Conservation (phyloP, 2,888 invertebrate genomes). For the Drosophila atripex region DNA sequence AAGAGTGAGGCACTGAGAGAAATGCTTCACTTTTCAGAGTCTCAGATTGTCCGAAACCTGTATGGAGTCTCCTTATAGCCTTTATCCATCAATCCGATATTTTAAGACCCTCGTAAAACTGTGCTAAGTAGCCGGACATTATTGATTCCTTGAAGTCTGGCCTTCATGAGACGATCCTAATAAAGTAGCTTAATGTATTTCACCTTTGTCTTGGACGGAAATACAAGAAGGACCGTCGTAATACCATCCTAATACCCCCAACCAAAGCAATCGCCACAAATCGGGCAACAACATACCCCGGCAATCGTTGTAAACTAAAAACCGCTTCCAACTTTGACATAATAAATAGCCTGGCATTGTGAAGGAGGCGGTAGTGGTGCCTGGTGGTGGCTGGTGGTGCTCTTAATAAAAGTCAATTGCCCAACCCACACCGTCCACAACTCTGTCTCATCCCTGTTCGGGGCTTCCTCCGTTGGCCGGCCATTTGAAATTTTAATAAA, state of each 20-base stretch:
- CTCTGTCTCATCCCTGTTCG: not conserved
- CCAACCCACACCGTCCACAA: constrained; percentile 32
- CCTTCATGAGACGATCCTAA: not conserved
- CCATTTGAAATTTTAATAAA: constrained; percentile 71
- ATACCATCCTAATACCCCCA: constrained; percentile 26
- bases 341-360: constrained; percentile 63
- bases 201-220: constrained; percentile 19
- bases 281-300: constrained; percentile 25
- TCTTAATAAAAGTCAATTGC: constrained; percentile 72
- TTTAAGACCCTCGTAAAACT: not conserved
- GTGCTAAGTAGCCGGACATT: not conserved
- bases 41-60: no score
- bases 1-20: constrained; percentile 1
- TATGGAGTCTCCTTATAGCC: no score
- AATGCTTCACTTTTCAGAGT: no score
- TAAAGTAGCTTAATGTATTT: constrained; percentile 16
- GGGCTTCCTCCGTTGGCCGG: constrained; percentile 1
- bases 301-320: constrained; percentile 54
- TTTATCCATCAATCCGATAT: no score
- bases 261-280: constrained; percentile 28
- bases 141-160: constrained; percentile 4
- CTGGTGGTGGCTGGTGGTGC: constrained; percentile 20
- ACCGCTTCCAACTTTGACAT: constrained; percentile 57
- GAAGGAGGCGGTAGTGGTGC: constrained; percentile 6
- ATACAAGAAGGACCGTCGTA: constrained; percentile 9